Evolutionary conservation across 2,797 vertebrate species (phyloP).

Genomic region (Falco columbarius): DNA sequence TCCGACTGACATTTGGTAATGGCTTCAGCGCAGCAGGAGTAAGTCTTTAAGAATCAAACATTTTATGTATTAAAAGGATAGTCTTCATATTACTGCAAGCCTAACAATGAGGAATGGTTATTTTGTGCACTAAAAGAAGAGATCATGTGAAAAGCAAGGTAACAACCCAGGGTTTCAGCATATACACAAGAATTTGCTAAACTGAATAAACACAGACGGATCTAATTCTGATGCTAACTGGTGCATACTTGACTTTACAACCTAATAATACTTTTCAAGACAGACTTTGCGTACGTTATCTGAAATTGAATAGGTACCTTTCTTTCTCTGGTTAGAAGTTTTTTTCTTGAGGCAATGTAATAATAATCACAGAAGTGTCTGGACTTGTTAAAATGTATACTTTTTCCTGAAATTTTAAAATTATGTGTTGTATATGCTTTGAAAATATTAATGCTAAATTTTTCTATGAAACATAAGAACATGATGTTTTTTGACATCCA

Average conservation of each 20-base stretch:
- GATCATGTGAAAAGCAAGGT: neutral
- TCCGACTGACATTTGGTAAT: constrained; percentile 7
- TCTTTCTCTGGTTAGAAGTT: neutral
- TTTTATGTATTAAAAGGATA: neutral
- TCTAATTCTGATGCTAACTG: neutral
- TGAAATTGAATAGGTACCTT: neutral
- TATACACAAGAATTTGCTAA: neutral
- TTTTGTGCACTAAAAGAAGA: neutral
- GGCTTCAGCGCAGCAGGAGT: neutral
- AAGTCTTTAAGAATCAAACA: neutral
- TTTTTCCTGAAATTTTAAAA: neutral
- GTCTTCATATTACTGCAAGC: rapidly evolving
- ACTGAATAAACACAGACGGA: neutral
- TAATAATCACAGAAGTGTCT: neutral
- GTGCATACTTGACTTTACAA: neutral
- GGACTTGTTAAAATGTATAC: neutral
- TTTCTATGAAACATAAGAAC: neutral
- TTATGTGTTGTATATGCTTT: neutral
- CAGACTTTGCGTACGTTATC: neutral
- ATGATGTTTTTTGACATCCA: neutral
- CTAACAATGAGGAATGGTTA: neutral
- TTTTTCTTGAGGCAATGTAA: neutral
- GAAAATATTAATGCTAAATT: neutral
- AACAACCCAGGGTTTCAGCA: neutral
- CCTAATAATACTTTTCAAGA: neutral